phyloP scores from a whole-genome alignment of 1,140 invertebrate genomes.

The Brachionus calyciflorus region DNA sequence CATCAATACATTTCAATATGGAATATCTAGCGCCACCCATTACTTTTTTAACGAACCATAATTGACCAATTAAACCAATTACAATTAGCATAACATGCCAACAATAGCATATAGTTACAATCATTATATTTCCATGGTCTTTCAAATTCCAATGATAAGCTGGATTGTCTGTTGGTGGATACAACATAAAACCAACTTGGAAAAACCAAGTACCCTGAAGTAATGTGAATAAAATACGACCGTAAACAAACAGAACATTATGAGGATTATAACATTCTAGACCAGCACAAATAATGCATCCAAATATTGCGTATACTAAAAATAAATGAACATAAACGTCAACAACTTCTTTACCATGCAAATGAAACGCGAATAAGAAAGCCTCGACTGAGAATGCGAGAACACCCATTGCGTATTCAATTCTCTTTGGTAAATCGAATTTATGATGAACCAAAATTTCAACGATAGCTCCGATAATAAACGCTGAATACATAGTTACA shows the following conservation, averaged over 20 bases:
- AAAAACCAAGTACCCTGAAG: constrained; percentile 64
- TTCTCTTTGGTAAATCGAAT: constrained; percentile 56
- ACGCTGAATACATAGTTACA: constrained; percentile 65
- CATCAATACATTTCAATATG: constrained; percentile 9
- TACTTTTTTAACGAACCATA: not conserved
- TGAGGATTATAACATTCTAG: constrained; percentile 59
- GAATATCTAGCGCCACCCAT: not conserved
- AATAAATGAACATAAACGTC: constrained; percentile 63
- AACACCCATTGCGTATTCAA: constrained; percentile 58
- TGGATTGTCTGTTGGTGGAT: constrained; percentile 55
- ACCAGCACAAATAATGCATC: constrained; percentile 52
- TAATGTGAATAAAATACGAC: constrained; percentile 58
- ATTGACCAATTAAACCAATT: constrained; percentile 5
- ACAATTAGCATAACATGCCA: constrained; percentile 49
- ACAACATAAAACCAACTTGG: constrained; percentile 62
- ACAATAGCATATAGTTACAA: constrained; percentile 59
- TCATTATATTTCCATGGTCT: constrained; percentile 61
- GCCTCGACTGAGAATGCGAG: constrained; percentile 61
- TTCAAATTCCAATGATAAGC: constrained; percentile 54
- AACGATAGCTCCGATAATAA: constrained; percentile 58
- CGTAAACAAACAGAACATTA: constrained; percentile 56
- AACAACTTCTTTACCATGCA: constrained; percentile 61
- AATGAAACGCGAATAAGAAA: constrained; percentile 63
- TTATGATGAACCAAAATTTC: constrained; percentile 59
- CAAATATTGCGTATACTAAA: constrained; percentile 59